Conservation (phyloP, 2,113 vertebrate species). For the Phyllostomus discolor region DNA sequence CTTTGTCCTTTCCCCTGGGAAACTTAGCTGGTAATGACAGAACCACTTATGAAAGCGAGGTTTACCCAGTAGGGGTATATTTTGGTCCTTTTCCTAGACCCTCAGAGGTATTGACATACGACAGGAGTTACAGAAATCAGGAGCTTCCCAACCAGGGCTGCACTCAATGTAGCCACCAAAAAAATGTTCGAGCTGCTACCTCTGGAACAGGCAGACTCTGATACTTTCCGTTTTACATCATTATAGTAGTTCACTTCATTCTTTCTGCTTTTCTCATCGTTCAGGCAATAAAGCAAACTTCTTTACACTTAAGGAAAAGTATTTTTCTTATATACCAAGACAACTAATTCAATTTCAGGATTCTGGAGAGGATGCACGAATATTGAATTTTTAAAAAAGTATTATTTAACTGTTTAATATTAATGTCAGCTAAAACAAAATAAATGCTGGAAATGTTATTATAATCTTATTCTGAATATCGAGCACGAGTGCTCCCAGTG, state of each 20-base stretch:
- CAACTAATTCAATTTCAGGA: background rate
- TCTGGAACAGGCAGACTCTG: background rate
- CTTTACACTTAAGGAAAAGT: background rate
- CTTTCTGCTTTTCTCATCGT: background rate
- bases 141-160: background rate
- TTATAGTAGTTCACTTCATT: fast-evolving
- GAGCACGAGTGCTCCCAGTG: background rate
- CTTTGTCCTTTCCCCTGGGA: background rate
- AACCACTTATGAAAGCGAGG: background rate
- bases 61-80: too few species aligned
- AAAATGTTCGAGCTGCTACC: background rate
- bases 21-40: background rate
- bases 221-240: background rate
- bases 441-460: background rate
- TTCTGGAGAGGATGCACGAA: background rate
- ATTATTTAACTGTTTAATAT: slow-evolving; percentile 50
- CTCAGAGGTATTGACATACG: background rate
- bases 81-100: background rate
- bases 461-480: background rate
- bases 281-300: background rate
- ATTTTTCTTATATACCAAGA: background rate
- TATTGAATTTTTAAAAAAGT: background rate
- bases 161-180: background rate
- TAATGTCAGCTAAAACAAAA: slow-evolving; percentile 19
- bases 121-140: background rate